Conservation (phyloP, 2,888 invertebrate species). For the Nineta flava region DNA sequence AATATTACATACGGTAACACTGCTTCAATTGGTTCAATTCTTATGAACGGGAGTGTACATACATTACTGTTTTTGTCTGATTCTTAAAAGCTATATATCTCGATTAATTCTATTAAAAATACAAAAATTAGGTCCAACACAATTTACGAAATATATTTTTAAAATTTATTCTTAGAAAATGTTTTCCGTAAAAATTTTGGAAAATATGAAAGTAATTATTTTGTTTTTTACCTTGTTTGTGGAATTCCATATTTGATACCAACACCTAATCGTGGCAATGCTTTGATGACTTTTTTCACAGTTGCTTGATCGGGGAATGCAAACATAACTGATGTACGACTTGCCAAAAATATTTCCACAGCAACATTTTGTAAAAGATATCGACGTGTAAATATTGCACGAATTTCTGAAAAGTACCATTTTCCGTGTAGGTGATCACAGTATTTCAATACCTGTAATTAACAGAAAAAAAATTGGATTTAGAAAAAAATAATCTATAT, state of each 20-base stretch:
- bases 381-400: conserved; percentile 93
- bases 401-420: conserved; percentile 99
- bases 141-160: no score
- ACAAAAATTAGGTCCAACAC: no score
- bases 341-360: conserved; percentile 96
- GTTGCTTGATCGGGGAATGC: conserved; percentile 94
- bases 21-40: no score
- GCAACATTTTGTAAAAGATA: conserved; percentile 95
- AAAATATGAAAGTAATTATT: neutral
- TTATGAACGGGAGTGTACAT: no score
- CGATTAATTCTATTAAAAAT: no score
- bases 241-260: conserved; percentile 99
- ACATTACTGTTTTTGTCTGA: no score
- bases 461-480: conserved; percentile 14
- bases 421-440: conserved; percentile 98
- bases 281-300: conserved; percentile 96
- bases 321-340: conserved; percentile 97
- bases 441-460: conserved; percentile 80
- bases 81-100: no score
- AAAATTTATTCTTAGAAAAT: no score
- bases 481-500: neutral
- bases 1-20: no score
- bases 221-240: conserved; percentile 68
- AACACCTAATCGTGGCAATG: conserved; percentile 91
- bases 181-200: neutral